Evolutionary conservation across 2,888 invertebrate species (phyloP).

Genomic region (Scrobipalpa atriplicella): DNA sequence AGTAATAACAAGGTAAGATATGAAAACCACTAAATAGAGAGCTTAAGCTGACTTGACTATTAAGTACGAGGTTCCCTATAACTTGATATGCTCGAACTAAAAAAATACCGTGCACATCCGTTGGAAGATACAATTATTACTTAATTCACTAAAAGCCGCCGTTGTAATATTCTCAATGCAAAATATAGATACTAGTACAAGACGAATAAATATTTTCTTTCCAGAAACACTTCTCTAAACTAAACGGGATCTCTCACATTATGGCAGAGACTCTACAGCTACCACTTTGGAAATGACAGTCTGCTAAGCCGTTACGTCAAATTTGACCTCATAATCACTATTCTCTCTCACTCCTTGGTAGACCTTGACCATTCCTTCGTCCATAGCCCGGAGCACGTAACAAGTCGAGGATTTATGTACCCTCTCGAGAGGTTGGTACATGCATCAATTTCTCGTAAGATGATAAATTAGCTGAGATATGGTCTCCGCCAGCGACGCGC

Average conservation of each 20-base stretch:
- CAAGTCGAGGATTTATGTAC: slow-evolving; percentile 45
- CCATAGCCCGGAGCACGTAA: slow-evolving; percentile 52
- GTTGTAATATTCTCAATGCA: too few species aligned
- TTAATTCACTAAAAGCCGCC: too few species aligned
- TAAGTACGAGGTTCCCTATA: neutral
- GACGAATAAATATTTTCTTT: too few species aligned
- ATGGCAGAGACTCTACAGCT: neutral
- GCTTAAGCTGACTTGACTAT: slow-evolving; percentile 41
- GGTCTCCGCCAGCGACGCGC: slow-evolving; percentile 49
- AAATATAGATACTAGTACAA: too few species aligned
- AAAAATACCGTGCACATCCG: too few species aligned
- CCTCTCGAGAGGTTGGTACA: slow-evolving; percentile 56
- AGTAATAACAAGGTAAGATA: neutral
- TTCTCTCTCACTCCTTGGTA: neutral
- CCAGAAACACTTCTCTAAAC: too few species aligned
- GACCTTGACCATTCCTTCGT: slow-evolving; percentile 7
- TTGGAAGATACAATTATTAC: too few species aligned
- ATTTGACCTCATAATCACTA: neutral
- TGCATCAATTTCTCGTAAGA: slow-evolving; percentile 65
- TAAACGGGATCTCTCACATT: too few species aligned
- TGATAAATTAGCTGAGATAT: slow-evolving; percentile 70
- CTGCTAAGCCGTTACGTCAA: neutral
- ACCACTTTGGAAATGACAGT: too few species aligned
- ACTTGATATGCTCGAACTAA: neutral
- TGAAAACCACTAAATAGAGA: slow-evolving; percentile 23